Evolutionary conservation across 2,888 invertebrate genomes (phyloP), one percentile per base, ranked within the genome.

Genomic region (Sesia bembeciformis): DNA sequence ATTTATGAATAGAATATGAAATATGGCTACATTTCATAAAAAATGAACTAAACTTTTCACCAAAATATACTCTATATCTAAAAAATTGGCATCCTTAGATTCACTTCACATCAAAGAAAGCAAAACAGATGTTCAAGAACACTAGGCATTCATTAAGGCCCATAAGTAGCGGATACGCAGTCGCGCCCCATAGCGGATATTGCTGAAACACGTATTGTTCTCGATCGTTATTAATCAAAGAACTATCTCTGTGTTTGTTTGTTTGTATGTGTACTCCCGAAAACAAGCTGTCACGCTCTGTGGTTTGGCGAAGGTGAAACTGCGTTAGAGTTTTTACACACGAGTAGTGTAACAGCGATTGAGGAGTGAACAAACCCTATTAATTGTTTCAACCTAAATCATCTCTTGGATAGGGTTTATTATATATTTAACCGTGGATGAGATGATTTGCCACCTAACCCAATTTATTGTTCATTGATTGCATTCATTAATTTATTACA

Each of bases 121-220:
- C 61, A 62, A 63, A 64, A 52, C 64, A 70, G 65, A 66, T 66
- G 70, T 60, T 62, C 40, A 53, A 23, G 7, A 40, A 7, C n/a
- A 39, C 23, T 52, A 52, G 4, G 52, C 46, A 40, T 39, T 40
- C 40, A 52, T 52, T 38, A 52, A 52, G 39, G n/a, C 7, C 53
- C 43, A n/a, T 52, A 55, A 57, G 58, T 56, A 51, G 61, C 58
- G 60, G 52, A 51, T 52, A 52, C 62, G 51, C 64, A 61, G 61
- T 60, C 63, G 66, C 68, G 73, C 66, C 62, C 67, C 70, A 72
- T 68, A 68, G 63, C 81, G 81, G 81, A 81, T 73, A 68, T 80
- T 77, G 78, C 77, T 58, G 56, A 57, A 58, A 52, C 56, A 53
- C 43, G 70, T 66, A 79, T 81, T 80, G 81, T 81, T 79, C 70